Conservation (phyloP, 30 jellyfish, hydroid and myxozoan species). For the Turritopsis dohrnii region DNA sequence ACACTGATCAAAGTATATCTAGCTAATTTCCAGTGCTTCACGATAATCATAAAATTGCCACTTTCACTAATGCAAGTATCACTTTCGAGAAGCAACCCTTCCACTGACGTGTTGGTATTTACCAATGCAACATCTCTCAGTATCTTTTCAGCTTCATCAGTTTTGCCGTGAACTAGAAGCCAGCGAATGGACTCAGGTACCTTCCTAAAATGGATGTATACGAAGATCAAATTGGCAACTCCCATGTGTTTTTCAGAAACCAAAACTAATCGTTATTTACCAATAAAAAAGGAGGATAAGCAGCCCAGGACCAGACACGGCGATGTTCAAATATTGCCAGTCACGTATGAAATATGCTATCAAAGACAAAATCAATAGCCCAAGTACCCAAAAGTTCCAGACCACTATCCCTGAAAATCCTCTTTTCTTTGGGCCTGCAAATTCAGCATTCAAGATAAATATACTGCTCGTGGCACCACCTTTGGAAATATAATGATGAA, state of each 20-base stretch:
- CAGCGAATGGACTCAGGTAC: conserved; percentile 46
- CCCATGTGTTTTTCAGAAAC: neutral
- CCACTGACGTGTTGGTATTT: neutral
- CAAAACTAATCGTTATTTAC: neutral
- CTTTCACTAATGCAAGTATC: neutral
- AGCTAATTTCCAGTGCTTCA: neutral
- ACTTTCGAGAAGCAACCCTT: neutral
- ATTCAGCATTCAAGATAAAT: conserved; percentile 34
- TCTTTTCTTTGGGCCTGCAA: conserved; percentile 39
- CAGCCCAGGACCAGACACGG: conserved; percentile 32
- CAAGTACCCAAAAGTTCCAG: conserved; percentile 36
- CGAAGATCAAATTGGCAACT: neutral
- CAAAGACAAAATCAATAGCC: conserved; percentile 2
- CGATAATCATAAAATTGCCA: conserved; percentile 17
- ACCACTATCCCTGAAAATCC: conserved; percentile 42
- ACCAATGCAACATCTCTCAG: conserved; percentile 11
- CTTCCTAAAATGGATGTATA: neutral
- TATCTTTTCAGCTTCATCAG: conserved; percentile 28
- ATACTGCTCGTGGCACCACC: conserved; percentile 44
- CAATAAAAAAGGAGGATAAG: conserved; percentile 5
- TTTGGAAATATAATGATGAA: too few species aligned
- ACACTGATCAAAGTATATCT: conserved; percentile 10
- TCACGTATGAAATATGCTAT: conserved; percentile 41
- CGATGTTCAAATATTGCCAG: conserved; percentile 27
- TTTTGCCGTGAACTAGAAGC: conserved; percentile 28